These are phyloP conservation scores for Sympetrum striolatum DNA, from an alignment of 2,888 invertebrate genomes.

Conservation along the genomic window DNA sequence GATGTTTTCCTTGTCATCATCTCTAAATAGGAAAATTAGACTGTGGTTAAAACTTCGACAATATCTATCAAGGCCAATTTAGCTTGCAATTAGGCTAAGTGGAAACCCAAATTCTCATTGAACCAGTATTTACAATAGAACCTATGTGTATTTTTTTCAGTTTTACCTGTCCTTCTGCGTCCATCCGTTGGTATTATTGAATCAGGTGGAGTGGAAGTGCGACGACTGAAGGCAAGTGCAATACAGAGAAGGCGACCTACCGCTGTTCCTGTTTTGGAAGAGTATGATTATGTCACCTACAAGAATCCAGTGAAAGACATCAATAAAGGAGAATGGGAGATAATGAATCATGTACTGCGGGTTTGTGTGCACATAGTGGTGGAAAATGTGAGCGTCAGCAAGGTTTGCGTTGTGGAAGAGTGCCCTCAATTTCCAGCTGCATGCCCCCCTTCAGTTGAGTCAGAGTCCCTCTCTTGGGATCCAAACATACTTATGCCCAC, in stretches of 20 bases:
- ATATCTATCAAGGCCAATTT: too few species aligned
- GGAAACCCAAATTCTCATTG: too few species aligned
- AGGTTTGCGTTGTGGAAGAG: constrained; percentile 68
- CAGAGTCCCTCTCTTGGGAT: neutral
- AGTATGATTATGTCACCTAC: constrained; percentile 76
- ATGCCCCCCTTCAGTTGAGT: neutral
- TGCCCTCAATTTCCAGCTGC: constrained; percentile 48
- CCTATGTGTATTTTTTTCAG: neutral
- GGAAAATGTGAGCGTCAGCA: constrained; percentile 72
- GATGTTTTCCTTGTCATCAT: too few species aligned
- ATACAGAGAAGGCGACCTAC: constrained; percentile 74
- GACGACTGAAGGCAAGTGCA: constrained; percentile 77
- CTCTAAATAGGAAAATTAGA: too few species aligned
- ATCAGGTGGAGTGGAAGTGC: constrained; percentile 79
- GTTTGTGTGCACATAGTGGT: constrained; percentile 72
- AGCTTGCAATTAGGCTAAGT: too few species aligned
- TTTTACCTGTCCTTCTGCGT: neutral
- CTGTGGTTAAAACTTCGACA: too few species aligned
- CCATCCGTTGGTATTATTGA: constrained; percentile 52
- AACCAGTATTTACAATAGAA: neutral
- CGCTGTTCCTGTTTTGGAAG: constrained; percentile 79
- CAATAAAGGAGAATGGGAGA: neutral
- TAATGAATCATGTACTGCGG: constrained; percentile 64
- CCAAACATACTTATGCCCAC: constrained; percentile 62
- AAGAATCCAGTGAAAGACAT: constrained; percentile 52